Evolutionary conservation across 2,888 invertebrate genomes (phyloP), one percentile per base, ranked within the genome.

Genomic region (Rhogogaster chlorosoma): DNA sequence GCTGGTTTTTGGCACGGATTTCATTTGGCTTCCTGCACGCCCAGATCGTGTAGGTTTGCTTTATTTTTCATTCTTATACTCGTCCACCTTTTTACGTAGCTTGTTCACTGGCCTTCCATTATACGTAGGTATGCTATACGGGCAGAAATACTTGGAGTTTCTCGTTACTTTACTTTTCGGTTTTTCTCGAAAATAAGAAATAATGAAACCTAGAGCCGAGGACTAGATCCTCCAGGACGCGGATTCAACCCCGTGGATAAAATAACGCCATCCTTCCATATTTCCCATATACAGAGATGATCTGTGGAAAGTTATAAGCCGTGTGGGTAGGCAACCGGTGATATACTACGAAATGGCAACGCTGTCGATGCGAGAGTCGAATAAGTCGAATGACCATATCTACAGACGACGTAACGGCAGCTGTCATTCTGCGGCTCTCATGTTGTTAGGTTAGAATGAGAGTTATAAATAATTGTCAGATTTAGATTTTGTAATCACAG

Each of bases 1-100:
- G 84, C 85, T 78, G 80, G 38, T 83, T 83, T 86, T 88, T 87
- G 80, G 78, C 85, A 84, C 85, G 85, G 86, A 87, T 89, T 87
- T 87, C 87, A 88, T 88, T 88, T 85, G 84, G 84, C 88, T 86
- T 86, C 67, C 85, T 84, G 86, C 83, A 85, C 86, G 7, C n/a
- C 36, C 36, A 78, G 78, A 53, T 57, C 80, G 80, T 22, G 26
- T 38, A 4, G 38, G 22, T 49, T 12, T 80, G 5, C 10, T 80
- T 80, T 38, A 36, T 80, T 80, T 61, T 36, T 61, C 80, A 80
- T 61, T 80, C 38, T 80, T 80, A 57, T 15, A 57, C 61, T 38
- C 9, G 80, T 26, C 77, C 53, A 38, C n/a, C 29, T 77, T 77
- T 49, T 49, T 49, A 29, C 32, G 5, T 18, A 32, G 29, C 18